phyloP scores from a whole-genome alignment of 2,113 vertebrate genomes.

The Urocitellus parryii region DNA sequence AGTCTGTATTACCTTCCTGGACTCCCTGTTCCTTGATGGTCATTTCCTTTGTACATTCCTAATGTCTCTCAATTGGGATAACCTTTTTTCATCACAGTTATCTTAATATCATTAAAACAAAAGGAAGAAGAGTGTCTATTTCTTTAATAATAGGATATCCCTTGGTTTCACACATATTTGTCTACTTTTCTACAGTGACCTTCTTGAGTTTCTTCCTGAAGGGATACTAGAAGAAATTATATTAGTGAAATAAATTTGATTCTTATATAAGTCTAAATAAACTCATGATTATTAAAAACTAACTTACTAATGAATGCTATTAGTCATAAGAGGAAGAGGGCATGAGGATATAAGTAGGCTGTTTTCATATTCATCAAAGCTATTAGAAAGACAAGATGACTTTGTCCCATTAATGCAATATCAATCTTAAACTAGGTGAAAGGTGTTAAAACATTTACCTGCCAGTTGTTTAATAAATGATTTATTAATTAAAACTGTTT shows the following conservation, averaged over 20 bases:
- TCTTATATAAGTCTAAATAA: conserved; percentile 33
- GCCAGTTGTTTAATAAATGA: background rate
- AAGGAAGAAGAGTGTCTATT: background rate
- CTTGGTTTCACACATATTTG: background rate
- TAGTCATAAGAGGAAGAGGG: background rate
- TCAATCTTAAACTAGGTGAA: background rate
- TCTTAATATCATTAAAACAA: background rate
- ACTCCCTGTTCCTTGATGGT: background rate
- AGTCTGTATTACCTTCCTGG: background rate
- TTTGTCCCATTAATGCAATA: conserved; percentile 21
- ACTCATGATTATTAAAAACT: conserved; percentile 34
- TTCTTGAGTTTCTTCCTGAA: conserved; percentile 35
- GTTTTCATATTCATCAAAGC: background rate
- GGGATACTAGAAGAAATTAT: background rate
- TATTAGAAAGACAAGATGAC: background rate
- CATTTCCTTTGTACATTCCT: background rate
- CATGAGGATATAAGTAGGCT: background rate
- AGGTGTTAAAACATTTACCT: background rate
- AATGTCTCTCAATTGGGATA: background rate
- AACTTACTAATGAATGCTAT: conserved; percentile 47
- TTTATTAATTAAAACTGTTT: conserved; percentile 26
- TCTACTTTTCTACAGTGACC: background rate
- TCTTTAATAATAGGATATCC: background rate
- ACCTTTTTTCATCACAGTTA: background rate
- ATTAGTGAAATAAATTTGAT: conserved; percentile 67